Evolutionary conservation across 23 tunicate species (phyloP).

Genomic region (Phallusia fumigata): DNA sequence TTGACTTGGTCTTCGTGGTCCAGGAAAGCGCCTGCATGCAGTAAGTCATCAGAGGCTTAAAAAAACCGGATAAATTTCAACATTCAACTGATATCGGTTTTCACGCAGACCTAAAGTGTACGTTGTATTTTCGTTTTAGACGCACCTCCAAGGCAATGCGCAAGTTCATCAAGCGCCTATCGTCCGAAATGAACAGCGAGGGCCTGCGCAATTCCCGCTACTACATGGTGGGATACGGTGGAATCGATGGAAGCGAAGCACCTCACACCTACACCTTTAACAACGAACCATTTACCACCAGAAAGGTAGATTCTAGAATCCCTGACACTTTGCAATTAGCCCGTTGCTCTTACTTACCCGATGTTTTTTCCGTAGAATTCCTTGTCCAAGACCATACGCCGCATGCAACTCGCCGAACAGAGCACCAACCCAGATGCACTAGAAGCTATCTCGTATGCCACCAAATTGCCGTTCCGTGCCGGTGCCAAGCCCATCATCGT

Average conservation of each 20-base stretch:
- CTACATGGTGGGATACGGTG: slow-evolving; percentile 86
- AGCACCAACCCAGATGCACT: slow-evolving; percentile 49
- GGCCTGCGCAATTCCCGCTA: slow-evolving; percentile 25
- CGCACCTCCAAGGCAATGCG: slow-evolving; percentile 26
- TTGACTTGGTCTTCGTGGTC: slow-evolving; percentile 73
- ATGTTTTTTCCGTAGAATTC: slow-evolving; percentile 9
- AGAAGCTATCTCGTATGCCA: slow-evolving; percentile 70
- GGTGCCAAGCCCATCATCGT: slow-evolving; percentile 83
- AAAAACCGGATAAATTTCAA: not conserved
- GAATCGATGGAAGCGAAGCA: slow-evolving; percentile 43
- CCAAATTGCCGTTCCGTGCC: slow-evolving; percentile 82
- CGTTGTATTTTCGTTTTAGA: not conserved
- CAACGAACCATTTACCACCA: slow-evolving; percentile 29
- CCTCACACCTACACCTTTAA: slow-evolving; percentile 68
- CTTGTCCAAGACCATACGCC: slow-evolving; percentile 23
- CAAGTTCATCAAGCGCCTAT: slow-evolving; percentile 45
- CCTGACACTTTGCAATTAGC: not conserved
- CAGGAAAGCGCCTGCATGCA: slow-evolving; percentile 72
- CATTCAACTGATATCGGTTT: no score
- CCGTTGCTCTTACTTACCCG: not conserved
- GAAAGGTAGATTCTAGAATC: slow-evolving; percentile 10
- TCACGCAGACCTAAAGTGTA: not conserved
- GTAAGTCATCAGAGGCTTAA: slow-evolving; percentile 11
- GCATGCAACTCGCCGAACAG: slow-evolving; percentile 23
- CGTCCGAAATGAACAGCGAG: not conserved